phyloP scores from a whole-genome alignment of 53 echinoderm and acorn worm species.

The Antedon mediterranea region DNA sequence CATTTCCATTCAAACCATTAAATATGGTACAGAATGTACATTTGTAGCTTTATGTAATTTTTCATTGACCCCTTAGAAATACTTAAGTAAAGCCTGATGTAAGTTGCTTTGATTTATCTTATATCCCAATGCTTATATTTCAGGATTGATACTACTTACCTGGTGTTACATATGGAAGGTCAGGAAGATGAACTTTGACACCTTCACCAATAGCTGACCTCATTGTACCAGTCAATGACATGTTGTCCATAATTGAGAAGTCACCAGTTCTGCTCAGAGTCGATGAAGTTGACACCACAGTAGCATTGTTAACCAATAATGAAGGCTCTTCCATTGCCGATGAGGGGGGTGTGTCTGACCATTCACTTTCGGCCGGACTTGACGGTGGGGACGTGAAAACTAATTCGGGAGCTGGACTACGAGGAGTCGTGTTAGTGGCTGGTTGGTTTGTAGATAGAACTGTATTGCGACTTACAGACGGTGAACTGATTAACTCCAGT shows the following conservation, averaged over 20 bases:
- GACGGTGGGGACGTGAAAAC: constrained; percentile 8
- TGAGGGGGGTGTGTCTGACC: neutral
- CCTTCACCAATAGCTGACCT: constrained; percentile 26
- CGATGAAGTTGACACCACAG: neutral
- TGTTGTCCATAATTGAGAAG: constrained; percentile 49
- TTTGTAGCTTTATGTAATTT: too few relatives aligned
- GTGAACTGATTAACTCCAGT: constrained; percentile 4
- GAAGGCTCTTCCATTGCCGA: neutral
- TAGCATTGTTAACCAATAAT: neutral
- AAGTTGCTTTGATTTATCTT: too few relatives aligned
- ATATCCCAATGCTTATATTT: neutral
- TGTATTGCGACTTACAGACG: neutral
- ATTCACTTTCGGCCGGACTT: constrained; percentile 4
- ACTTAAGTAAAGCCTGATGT: too few relatives aligned
- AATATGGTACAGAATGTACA: too few relatives aligned
- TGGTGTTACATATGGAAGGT: constrained; percentile 65
- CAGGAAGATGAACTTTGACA: constrained; percentile 58
- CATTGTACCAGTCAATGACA: constrained; percentile 39
- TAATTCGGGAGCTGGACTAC: constrained; percentile 12
- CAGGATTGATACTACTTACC: constrained; percentile 29
- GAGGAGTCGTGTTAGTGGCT: constrained; percentile 1
- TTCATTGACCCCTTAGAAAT: too few relatives aligned
- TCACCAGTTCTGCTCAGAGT: constrained; percentile 53
- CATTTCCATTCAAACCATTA: too few relatives aligned
- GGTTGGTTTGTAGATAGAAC: constrained; percentile 13